These are phyloP conservation scores for Eremobia ochroleuca DNA, from an alignment of 2,888 invertebrate genomes.

Conservation along the genomic window DNA sequence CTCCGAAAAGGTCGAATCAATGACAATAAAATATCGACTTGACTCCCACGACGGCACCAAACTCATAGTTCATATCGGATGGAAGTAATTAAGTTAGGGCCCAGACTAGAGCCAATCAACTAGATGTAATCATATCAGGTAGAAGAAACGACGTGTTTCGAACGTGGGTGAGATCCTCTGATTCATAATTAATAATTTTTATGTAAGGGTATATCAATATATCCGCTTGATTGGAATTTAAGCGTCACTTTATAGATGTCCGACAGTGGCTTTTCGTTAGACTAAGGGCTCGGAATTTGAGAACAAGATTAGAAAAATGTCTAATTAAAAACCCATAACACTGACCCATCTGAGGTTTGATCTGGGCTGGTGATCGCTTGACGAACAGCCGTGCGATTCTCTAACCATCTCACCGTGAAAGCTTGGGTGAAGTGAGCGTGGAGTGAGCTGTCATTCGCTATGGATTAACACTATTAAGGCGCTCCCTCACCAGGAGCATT, in stretches of 20 bases:
- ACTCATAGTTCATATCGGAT: conserved; percentile 28
- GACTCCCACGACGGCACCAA: conserved; percentile 24
- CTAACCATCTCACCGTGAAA: no score
- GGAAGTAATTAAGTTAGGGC: conserved; percentile 45
- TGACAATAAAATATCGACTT: conserved; percentile 21
- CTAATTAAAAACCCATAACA: not conserved
- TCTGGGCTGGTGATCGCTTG: not conserved
- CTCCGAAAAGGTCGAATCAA: conserved; percentile 31
- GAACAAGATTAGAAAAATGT: no score
- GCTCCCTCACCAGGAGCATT: no score
- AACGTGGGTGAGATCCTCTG: not conserved
- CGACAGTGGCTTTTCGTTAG: not conserved
- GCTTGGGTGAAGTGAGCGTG: no score
- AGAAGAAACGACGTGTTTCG: conserved; percentile 18
- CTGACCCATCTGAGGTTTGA: not conserved
- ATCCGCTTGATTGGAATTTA: not conserved
- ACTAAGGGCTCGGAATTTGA: not conserved
- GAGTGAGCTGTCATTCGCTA: no score
- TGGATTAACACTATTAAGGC: no score
- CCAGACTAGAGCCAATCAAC: conserved; percentile 47
- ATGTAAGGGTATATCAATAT: not conserved
- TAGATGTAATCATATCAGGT: conserved; percentile 30
- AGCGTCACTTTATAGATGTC: not conserved
- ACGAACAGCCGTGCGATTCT: no score
- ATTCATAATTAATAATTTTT: conserved; percentile 4